Conservation (phyloP, 2,888 invertebrate genomes). For the Drosophila gaucha region DNA sequence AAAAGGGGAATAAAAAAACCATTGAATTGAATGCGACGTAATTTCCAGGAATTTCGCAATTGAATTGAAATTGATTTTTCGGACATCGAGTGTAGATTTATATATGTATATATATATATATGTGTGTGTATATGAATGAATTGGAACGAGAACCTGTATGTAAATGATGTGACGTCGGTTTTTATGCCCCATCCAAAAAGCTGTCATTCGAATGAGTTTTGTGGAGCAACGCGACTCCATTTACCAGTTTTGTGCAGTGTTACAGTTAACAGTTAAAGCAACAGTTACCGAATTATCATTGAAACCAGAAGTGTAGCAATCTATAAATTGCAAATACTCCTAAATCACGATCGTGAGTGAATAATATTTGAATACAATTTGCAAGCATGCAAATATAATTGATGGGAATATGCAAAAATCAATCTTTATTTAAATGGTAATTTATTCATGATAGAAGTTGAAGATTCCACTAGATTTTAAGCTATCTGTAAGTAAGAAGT, state of each 20-base stretch:
- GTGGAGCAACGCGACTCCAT: constrained; percentile 51
- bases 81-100: constrained; percentile 35
- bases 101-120: background rate
- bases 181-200: constrained; percentile 30
- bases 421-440: constrained; percentile 39
- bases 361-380: background rate
- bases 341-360: constrained; percentile 10
- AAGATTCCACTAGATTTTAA: constrained; percentile 2
- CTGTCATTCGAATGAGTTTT: constrained; percentile 55
- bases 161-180: constrained; percentile 50
- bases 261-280: constrained; percentile 42
- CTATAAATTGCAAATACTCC: constrained; percentile 3
- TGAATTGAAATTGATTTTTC: constrained; percentile 76
- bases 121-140: constrained; percentile 33
- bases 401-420: background rate
- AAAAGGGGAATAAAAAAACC: constrained; percentile 1
- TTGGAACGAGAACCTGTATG: constrained; percentile 47
- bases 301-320: constrained; percentile 32
- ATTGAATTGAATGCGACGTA: constrained; percentile 41
- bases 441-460: constrained; percentile 10
- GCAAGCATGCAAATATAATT: constrained; percentile 4
- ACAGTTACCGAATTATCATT: constrained; percentile 36
- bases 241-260: constrained; percentile 53
- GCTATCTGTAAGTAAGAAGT: background rate
- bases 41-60: constrained; percentile 73